Conservation (phyloP, 2,113 vertebrate genomes). For the Psophia crepitans region DNA sequence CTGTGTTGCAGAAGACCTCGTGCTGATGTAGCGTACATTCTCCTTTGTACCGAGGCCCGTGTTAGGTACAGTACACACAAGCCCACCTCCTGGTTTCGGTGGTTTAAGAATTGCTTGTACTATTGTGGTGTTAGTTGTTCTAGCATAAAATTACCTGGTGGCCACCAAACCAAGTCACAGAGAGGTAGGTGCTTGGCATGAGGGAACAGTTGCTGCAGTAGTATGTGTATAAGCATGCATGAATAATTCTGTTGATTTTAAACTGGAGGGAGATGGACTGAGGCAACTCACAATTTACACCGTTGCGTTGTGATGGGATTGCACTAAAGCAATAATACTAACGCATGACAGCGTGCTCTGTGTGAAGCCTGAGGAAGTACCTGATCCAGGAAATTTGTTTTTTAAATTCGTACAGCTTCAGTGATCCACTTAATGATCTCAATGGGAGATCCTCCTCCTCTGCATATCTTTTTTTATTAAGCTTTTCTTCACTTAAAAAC, state of each 20-base stretch:
- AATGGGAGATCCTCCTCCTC: neutral
- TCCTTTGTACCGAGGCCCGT: rapidly evolving
- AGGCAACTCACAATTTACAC: neutral
- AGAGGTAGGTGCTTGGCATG: rapidly evolving
- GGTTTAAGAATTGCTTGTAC: neutral
- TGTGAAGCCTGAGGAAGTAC: neutral
- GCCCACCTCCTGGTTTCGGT: neutral
- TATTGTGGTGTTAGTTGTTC: neutral
- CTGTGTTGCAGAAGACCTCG: rapidly evolving
- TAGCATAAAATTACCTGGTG: neutral
- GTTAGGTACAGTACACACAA: rapidly evolving
- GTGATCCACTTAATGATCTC: neutral
- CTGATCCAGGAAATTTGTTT: neutral
- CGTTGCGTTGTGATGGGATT: neutral
- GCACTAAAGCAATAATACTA: neutral
- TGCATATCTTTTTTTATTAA: neutral
- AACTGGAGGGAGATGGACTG: neutral
- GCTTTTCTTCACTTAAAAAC: neutral
- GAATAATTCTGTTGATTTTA: neutral
- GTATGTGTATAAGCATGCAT: rapidly evolving
- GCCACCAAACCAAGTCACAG: neutral
- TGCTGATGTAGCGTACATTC: neutral
- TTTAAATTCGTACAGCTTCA: neutral
- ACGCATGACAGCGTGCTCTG: neutral
- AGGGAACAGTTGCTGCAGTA: neutral